These are phyloP conservation scores for Galagoides demidoff DNA, from an alignment of 2,797 vertebrate genomes.

Conservation along the genomic window DNA sequence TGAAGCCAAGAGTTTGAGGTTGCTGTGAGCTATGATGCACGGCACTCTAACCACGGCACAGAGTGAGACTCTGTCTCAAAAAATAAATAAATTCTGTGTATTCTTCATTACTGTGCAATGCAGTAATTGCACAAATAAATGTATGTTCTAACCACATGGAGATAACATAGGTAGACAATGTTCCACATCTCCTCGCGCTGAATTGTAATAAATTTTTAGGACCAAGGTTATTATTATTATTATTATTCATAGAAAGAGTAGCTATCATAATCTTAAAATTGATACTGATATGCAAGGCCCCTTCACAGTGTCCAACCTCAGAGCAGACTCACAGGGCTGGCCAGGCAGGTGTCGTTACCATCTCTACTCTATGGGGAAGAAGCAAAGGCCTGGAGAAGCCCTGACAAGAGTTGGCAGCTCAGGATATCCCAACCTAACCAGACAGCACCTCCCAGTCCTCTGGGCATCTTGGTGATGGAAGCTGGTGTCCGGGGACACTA, in stretches of 20 bases:
- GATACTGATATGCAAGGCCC: neutral
- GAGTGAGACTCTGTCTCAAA: too few species aligned
- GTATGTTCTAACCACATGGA: neutral
- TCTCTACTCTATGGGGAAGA: neutral
- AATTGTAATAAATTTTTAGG: neutral
- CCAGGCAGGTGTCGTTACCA: neutral
- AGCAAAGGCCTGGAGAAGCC: neutral
- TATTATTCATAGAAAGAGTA: neutral
- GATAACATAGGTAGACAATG: neutral
- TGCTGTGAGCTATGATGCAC: too few species aligned
- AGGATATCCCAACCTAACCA: fast-evolving
- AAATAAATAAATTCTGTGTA: too few species aligned
- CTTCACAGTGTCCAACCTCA: neutral
- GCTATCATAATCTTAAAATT: neutral
- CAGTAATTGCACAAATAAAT: neutral
- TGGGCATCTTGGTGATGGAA: neutral
- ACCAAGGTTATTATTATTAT: neutral
- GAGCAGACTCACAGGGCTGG: neutral
- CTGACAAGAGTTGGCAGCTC: too few species aligned
- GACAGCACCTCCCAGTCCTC: neutral
- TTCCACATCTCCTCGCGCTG: neutral
- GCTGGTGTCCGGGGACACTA: too few species aligned
- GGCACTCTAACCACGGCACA: too few species aligned
- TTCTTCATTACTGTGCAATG: neutral
- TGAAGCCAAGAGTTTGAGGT: too few species aligned